Percentiles rank a stretch among this genome's conserved stretches.
Conservation (phyloP, 2,113 vertebrate species). For the Pycnonotus jocosus region DNA sequence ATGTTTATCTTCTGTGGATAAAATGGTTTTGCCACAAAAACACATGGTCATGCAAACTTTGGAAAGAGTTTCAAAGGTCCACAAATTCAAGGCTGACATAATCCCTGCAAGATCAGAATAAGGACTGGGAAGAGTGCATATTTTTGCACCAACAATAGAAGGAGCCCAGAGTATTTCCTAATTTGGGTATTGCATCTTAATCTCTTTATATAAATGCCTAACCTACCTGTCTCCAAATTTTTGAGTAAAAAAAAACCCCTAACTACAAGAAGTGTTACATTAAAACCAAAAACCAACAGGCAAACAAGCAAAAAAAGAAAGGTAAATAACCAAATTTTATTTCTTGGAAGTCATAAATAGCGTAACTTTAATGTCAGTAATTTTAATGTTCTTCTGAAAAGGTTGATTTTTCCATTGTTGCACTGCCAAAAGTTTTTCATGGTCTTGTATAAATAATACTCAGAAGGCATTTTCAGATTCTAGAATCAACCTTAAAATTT, state of each 20-base stretch:
- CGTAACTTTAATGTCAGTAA: background rate
- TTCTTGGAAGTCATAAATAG: background rate
- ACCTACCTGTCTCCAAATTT: background rate
- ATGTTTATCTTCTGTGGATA: background rate
- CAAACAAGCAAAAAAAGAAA: background rate
- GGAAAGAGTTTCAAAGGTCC: background rate
- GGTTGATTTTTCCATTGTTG: background rate
- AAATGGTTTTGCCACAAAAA: background rate
- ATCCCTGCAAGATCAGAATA: background rate
- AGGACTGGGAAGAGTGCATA: background rate
- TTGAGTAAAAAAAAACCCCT: background rate
- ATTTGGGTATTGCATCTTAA: background rate
- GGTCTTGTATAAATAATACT: background rate
- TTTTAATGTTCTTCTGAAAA: background rate
- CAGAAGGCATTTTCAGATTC: background rate
- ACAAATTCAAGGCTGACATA: background rate
- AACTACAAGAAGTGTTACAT: background rate
- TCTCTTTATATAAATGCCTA: background rate
- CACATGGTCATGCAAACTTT: background rate
- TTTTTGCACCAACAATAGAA: fast-evolving
- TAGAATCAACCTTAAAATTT: background rate
- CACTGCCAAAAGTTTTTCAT: background rate
- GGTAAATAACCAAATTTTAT: background rate
- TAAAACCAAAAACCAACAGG: background rate
- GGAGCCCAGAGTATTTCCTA: background rate